Evolutionary conservation across 1,140 invertebrate genomes (phyloP).

Genomic region (Oncopodura yosiiana): DNA sequence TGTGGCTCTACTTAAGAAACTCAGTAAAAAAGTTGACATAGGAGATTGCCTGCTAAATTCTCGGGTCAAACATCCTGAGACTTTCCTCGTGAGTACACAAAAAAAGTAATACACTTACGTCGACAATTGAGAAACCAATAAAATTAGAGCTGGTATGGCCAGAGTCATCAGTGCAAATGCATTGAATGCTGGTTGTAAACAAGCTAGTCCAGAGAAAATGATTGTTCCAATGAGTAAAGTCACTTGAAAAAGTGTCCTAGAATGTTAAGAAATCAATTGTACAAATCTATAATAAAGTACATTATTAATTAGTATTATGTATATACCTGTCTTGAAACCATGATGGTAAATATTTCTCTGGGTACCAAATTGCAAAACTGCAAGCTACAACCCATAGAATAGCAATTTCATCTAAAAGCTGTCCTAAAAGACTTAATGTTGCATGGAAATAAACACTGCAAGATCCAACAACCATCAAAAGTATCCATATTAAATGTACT

Average conservation of each 20-base stretch:
- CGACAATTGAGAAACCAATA: constrained; percentile 55
- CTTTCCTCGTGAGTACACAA: no score
- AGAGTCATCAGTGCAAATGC: constrained; percentile 69
- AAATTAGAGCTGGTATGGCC: constrained; percentile 54
- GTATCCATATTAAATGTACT: constrained; percentile 64
- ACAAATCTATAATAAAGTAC: no score
- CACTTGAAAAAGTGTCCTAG: constrained; percentile 20
- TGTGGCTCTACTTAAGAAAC: no score
- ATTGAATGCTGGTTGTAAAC: constrained; percentile 63
- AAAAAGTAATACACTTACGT: no score
- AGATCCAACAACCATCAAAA: constrained; percentile 64
- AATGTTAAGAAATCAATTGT: constrained; percentile 26
- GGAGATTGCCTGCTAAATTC: no score
- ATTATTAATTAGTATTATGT: no score
- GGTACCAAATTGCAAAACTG: constrained; percentile 61
- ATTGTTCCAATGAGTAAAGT: constrained; percentile 44
- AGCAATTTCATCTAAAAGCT: constrained; percentile 65
- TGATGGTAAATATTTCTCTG: constrained; percentile 56
- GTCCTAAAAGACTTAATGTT: constrained; percentile 65
- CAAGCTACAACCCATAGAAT: constrained; percentile 72
- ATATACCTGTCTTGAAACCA: constrained; percentile 51
- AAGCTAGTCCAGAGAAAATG: constrained; percentile 53
- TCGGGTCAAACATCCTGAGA: no score
- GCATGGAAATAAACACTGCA: constrained; percentile 74
- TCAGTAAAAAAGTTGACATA: no score